Conservation (phyloP, 2,113 vertebrate genomes). For the Penelope pileata region DNA sequence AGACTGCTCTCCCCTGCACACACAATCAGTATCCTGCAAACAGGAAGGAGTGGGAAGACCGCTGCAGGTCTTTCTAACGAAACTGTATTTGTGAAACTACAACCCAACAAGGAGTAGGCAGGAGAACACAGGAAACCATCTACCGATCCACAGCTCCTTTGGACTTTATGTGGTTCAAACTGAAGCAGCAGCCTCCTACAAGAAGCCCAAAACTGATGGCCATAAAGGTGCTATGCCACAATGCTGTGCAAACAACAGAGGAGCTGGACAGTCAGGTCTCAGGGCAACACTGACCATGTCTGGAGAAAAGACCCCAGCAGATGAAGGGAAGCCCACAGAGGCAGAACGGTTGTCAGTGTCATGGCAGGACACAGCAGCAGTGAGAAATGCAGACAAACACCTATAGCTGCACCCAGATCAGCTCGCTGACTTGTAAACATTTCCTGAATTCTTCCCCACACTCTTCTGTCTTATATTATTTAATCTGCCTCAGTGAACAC, state of each 20-base stretch:
- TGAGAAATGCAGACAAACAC: background rate
- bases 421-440: background rate
- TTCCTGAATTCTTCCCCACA: background rate
- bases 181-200: background rate
- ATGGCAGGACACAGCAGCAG: background rate
- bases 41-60: constrained; percentile 29
- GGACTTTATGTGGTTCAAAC: background rate
- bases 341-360: background rate
- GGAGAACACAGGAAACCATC: background rate
- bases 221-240: background rate
- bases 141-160: background rate
- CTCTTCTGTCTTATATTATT: background rate
- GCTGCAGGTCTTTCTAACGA: background rate
- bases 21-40: background rate
- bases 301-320: background rate
- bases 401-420: background rate
- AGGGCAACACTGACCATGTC: background rate
- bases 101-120: background rate
- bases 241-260: rapidly evolving
- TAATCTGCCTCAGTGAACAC: background rate
- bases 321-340: background rate
- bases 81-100: background rate
- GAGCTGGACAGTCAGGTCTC: rapidly evolving
- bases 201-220: background rate
- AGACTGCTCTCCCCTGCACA: background rate